Evolutionary conservation across 2,797 vertebrate genomes (phyloP).

Genomic region (Dicrostonyx torquatus): DNA sequence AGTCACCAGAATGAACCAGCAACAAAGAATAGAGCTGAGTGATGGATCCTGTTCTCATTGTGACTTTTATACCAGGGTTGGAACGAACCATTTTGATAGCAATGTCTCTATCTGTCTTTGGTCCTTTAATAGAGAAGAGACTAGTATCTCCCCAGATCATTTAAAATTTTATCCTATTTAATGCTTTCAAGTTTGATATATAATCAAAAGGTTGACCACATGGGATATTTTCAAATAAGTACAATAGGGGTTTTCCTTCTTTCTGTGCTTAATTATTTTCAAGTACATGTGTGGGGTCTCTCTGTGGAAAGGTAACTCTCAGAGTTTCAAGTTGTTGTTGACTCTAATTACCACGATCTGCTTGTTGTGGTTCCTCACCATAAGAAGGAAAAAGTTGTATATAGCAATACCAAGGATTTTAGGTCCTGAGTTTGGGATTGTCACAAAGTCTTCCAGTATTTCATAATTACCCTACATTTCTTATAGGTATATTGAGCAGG

Average conservation of each 20-base stretch:
- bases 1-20: neutral
- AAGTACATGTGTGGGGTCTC: neutral
- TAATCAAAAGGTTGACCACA: neutral
- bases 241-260: neutral
- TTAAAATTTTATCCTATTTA: neutral
- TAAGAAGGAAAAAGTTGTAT: neutral
- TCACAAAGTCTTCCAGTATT: neutral
- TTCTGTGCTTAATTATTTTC: neutral
- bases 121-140: neutral
- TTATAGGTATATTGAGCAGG: accelerated
- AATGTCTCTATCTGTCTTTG: neutral
- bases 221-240: neutral
- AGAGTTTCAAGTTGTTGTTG: neutral
- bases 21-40: neutral
- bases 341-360: neutral
- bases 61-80: neutral
- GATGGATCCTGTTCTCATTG: neutral
- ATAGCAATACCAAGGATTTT: neutral
- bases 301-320: neutral
- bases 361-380: neutral
- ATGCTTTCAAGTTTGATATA: neutral
- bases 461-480: neutral
- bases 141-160: neutral
- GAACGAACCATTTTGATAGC: neutral
- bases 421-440: too few species aligned